These are phyloP conservation scores for Panthera leo DNA, from an alignment of 2,113 vertebrate species.

Conservation along the genomic window DNA sequence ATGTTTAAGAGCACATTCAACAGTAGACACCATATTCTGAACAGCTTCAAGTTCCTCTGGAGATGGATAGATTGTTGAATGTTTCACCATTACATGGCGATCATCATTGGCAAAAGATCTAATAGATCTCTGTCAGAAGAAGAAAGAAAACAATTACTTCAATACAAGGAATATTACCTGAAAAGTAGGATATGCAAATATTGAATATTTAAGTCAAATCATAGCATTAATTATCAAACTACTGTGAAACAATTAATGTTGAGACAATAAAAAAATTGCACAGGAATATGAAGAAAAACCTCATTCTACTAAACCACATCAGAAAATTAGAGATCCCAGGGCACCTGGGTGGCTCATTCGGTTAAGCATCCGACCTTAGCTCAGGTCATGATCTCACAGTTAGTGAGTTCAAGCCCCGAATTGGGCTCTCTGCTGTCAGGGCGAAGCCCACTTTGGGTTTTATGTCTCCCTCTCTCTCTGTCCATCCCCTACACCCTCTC, in stretches of 20 bases:
- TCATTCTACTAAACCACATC: neutral
- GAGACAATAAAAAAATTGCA: slow-evolving; percentile 14
- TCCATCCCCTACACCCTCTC: too few relatives aligned
- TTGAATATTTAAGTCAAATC: slow-evolving; percentile 7
- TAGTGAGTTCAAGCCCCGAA: too few relatives aligned
- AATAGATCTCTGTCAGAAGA: slow-evolving; percentile 94
- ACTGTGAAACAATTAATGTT: neutral
- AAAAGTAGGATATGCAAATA: slow-evolving; percentile 35
- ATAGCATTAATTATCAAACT: slow-evolving; percentile 5
- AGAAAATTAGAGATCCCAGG: neutral
- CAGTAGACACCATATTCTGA: slow-evolving; percentile 97
- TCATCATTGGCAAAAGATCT: slow-evolving; percentile 99
- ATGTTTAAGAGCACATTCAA: slow-evolving; percentile 97
- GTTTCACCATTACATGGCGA: slow-evolving; percentile 99
- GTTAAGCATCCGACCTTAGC: too few relatives aligned
- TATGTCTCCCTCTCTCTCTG: too few relatives aligned
- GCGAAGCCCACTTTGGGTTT: too few relatives aligned
- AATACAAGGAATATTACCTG: slow-evolving; percentile 31
- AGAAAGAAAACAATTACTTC: slow-evolving; percentile 30
- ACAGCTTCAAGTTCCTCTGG: slow-evolving; percentile 97
- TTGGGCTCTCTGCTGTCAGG: too few relatives aligned
- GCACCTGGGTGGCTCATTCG: too few relatives aligned
- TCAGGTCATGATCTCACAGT: too few relatives aligned
- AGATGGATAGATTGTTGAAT: slow-evolving; percentile 98
- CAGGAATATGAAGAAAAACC: neutral